phyloP scores from a whole-genome alignment of 2,888 invertebrate genomes.

The Cabera pusaria region DNA sequence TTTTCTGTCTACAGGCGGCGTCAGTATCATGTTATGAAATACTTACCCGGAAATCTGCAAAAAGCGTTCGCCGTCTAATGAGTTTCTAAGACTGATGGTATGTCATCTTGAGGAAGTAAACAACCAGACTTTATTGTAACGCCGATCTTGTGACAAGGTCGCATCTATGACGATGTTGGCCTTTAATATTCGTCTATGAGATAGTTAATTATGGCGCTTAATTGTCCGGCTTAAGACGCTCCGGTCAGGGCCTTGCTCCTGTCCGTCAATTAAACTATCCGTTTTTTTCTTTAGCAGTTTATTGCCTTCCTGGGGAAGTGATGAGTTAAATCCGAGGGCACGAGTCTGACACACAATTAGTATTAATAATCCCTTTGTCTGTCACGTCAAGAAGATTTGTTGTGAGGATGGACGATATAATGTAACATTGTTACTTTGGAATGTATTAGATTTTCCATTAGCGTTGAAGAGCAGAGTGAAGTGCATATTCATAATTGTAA shows the following conservation, averaged over 20 bases:
- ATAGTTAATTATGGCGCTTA: conserved; percentile 45
- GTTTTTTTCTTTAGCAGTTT: conserved; percentile 72
- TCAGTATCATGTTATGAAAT: conserved; percentile 35
- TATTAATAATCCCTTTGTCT: conserved; percentile 17
- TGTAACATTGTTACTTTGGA: too few species aligned
- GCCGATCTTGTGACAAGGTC: conserved; percentile 42
- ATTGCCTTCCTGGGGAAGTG: conserved; percentile 63
- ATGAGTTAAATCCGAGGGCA: conserved; percentile 66
- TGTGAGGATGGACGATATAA: too few species aligned
- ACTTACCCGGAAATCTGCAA: conserved; percentile 58
- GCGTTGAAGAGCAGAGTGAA: too few species aligned
- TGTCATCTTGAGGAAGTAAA: conserved; percentile 47
- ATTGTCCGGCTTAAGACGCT: conserved; percentile 51
- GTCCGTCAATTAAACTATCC: conserved; percentile 77
- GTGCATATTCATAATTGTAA: too few species aligned
- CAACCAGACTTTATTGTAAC: conserved; percentile 34
- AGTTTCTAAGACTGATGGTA: conserved; percentile 50
- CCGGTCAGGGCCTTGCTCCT: conserved; percentile 69
- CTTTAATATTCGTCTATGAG: conserved; percentile 32
- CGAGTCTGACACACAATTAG: conserved; percentile 53
- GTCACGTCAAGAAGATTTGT: conserved; percentile 1
- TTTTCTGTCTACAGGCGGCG: too few species aligned
- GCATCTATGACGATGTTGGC: conserved; percentile 32
- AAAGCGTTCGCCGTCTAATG: conserved; percentile 54
- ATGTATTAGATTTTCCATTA: too few species aligned